phyloP scores from a whole-genome alignment of 2,113 vertebrate genomes.

The Seriola rivoliana region DNA sequence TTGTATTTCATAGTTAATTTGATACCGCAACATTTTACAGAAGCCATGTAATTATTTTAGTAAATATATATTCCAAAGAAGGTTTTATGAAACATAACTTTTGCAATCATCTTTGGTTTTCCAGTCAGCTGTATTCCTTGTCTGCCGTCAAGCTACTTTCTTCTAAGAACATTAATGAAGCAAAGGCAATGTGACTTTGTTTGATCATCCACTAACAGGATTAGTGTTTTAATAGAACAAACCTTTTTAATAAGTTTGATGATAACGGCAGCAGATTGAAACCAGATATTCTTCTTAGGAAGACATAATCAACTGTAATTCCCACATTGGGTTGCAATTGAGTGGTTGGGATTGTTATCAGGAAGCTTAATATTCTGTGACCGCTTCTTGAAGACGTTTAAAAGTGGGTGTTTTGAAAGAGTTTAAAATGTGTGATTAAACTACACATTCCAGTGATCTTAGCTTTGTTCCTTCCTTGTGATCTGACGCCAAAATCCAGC shows the following conservation, averaged over 20 bases:
- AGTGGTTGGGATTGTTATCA: constrained; percentile 51
- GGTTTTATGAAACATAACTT: not conserved
- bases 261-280: constrained; percentile 65
- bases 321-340: constrained; percentile 30
- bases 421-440: constrained; percentile 7
- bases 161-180: constrained; percentile 33
- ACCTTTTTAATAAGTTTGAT: constrained; percentile 66
- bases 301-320: constrained; percentile 43
- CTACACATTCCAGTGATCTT: not conserved
- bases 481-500: not conserved
- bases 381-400: constrained; percentile 25
- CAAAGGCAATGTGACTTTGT: constrained; percentile 38
- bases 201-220: constrained; percentile 72
- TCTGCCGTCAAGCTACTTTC: constrained; percentile 21
- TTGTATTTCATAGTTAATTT: not conserved
- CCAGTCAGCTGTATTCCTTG: not conserved
- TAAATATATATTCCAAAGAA: constrained; percentile 3
- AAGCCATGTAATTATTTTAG: not conserved
- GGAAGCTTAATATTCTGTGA: constrained; percentile 42
- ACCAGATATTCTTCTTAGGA: constrained; percentile 46
- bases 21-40: not conserved
- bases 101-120: not conserved
- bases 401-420: constrained; percentile 10
- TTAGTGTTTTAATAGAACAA: constrained; percentile 68
- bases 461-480: not conserved